Conservation (phyloP, 2,888 invertebrate species). For the Ypsolopha scabrella region DNA sequence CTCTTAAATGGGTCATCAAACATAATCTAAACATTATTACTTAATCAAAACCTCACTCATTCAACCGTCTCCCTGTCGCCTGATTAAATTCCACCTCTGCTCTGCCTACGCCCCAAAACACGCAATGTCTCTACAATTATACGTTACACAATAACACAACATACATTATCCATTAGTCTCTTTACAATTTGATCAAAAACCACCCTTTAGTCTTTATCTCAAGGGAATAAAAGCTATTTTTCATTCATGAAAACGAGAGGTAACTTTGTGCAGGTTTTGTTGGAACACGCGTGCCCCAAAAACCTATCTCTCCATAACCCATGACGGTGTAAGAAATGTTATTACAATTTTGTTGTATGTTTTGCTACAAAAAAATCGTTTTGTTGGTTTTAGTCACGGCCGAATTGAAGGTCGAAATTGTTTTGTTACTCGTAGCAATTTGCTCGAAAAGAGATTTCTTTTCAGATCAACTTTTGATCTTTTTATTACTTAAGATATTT, state of each 20-base stretch:
- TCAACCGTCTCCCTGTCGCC: no score
- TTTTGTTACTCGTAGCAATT: not conserved
- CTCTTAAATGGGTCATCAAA: no score
- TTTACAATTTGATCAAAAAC: not conserved
- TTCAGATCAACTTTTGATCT: no score
- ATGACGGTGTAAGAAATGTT: not conserved
- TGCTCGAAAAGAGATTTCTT: no score
- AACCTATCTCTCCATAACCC: conserved; percentile 24
- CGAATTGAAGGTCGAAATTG: not conserved
- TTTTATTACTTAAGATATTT: no score
- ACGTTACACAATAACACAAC: conserved; percentile 36
- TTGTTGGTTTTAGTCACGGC: not conserved
- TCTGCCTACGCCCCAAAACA: not conserved
- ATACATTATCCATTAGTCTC: conserved; percentile 3
- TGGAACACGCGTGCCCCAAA: conserved; percentile 38
- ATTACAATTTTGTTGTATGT: not conserved
- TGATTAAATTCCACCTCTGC: not conserved
- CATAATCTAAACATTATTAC: no score
- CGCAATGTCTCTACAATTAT: conserved; percentile 24
- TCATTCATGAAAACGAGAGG: not conserved
- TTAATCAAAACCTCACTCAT: no score
- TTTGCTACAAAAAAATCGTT: not conserved
- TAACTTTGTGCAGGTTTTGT: not conserved
- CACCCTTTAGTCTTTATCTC: not conserved
- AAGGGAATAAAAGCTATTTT: not conserved